A percentile compares a stretch with the other conserved stretches of the same genome.
These are phyloP conservation scores for Lucilia sericata DNA, from an alignment of 1,140 invertebrate genomes.

Conservation along the genomic window DNA sequence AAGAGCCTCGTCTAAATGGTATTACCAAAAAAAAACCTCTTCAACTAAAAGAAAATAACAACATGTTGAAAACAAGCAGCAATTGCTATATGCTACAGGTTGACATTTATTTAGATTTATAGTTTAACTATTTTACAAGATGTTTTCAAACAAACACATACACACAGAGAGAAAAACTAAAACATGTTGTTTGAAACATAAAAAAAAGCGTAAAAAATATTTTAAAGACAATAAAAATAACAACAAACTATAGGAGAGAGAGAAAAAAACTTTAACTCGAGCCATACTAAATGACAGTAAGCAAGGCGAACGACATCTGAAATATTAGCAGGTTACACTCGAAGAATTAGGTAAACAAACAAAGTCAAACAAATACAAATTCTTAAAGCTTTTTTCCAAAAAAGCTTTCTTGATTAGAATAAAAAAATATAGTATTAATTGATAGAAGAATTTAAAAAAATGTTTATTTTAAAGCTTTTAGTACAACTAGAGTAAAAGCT, in stretches of 20 bases:
- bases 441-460: too few species aligned
- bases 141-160: neutral
- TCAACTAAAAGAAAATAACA: conserved; percentile 21
- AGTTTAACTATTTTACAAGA: conserved; percentile 42
- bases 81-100: conserved; percentile 44
- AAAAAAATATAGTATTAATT: too few species aligned
- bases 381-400: too few species aligned
- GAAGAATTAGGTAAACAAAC: too few species aligned
- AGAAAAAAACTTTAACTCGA: conserved; percentile 6
- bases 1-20: neutral
- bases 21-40: conserved; percentile 1
- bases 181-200: too few species aligned
- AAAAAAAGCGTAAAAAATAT: conserved; percentile 3
- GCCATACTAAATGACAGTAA: conserved; percentile 34
- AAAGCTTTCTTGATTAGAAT: too few species aligned
- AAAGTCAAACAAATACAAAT: too few species aligned
- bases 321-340: too few species aligned
- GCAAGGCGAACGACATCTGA: neutral
- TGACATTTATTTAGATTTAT: conserved; percentile 44
- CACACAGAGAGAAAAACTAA: neutral
- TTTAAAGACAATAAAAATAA: neutral
- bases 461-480: too few species aligned
- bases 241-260: neutral
- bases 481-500: too few species aligned
- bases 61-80: conserved; percentile 43